Conservation (phyloP, 2,113 vertebrate genomes). For the Sprattus sprattus region DNA sequence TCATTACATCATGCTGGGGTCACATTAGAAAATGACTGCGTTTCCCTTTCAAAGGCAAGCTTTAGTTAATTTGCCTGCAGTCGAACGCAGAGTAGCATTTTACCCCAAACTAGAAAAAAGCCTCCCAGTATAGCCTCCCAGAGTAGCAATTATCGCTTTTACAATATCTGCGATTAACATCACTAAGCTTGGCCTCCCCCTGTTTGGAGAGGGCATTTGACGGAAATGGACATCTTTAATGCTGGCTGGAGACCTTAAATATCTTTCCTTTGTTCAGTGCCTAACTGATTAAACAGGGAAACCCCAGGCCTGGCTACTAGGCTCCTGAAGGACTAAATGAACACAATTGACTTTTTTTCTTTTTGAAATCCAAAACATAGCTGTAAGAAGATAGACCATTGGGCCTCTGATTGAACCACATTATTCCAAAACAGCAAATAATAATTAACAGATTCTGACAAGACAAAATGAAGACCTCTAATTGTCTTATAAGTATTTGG, state of each 20-base stretch:
- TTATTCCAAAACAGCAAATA: neutral
- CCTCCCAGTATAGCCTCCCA: neutral
- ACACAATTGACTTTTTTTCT: neutral
- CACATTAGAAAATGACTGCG: neutral
- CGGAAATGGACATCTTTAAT: neutral
- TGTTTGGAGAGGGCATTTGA: neutral
- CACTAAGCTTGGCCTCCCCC: neutral
- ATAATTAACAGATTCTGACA: neutral
- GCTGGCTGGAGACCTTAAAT: neutral
- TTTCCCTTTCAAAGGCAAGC: constrained; percentile 52
- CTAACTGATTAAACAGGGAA: neutral
- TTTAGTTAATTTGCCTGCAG: constrained; percentile 40
- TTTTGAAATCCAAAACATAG: neutral
- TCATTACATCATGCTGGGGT: constrained; percentile 42
- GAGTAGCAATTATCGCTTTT: neutral
- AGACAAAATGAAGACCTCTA: neutral
- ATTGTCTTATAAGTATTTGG: neutral
- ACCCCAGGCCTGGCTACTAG: neutral
- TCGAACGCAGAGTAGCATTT: constrained; percentile 35
- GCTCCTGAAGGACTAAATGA: neutral
- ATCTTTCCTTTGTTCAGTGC: neutral
- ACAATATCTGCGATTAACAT: neutral
- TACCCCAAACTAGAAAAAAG: neutral
- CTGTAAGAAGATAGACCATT: neutral
- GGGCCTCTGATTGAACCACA: neutral